Percentiles rank a stretch among this genome's conserved stretches.
phyloP scores from a whole-genome alignment of 2,797 vertebrate species.

The Muscicapa comitata region DNA sequence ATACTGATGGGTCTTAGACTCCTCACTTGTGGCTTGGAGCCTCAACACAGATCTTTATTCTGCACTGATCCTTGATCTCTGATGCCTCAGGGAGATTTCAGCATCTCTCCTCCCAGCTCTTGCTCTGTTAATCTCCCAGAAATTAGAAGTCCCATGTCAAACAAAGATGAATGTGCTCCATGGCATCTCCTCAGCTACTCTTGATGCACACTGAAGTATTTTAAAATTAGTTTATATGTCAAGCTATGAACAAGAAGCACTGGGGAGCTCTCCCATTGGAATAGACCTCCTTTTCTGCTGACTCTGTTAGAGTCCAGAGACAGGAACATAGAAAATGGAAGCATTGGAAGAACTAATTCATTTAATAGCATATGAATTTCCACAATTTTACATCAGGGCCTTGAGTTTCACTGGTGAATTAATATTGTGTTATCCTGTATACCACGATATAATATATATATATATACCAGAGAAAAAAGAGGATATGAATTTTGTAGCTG shows the following conservation, averaged over 20 bases:
- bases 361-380: background rate
- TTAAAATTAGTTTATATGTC: background rate
- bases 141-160: background rate
- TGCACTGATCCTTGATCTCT: background rate
- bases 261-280: background rate
- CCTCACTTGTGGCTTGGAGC: background rate
- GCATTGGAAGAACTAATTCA: background rate
- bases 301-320: background rate
- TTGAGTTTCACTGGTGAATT: background rate
- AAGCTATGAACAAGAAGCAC: background rate
- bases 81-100: background rate
- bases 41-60: background rate
- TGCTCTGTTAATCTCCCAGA: background rate
- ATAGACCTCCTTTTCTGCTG: background rate
- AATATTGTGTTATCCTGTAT: background rate
- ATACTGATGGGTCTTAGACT: background rate
- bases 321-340: background rate
- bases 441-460: background rate
- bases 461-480: background rate
- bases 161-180: background rate
- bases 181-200: background rate
- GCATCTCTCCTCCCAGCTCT: background rate
- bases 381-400: background rate
- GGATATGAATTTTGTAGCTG: background rate
- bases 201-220: background rate